Evolutionary conservation across 1,140 invertebrate species (phyloP).

Genomic region (Cyclargus thomasi): DNA sequence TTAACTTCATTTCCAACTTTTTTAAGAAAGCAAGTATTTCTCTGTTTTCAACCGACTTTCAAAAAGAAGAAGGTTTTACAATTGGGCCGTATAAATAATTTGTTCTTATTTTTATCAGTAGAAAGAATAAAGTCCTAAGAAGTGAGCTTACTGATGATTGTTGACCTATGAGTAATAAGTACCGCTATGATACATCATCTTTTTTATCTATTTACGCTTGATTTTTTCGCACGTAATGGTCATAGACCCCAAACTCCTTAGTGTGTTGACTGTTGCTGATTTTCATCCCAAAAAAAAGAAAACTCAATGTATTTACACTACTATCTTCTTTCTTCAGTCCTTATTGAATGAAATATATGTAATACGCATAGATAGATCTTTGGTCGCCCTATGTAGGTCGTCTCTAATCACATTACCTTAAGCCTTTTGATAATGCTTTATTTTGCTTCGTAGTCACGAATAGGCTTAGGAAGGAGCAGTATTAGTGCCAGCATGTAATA

Average conservation of each 20-base stretch:
- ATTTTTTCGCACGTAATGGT: not conserved
- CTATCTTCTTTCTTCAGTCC: too few species aligned
- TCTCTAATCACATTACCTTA: not conserved
- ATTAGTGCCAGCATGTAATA: not conserved
- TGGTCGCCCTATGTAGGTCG: not conserved
- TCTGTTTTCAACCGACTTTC: too few species aligned
- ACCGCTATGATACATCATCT: constrained; percentile 3
- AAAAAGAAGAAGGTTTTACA: too few species aligned
- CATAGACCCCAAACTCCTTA: not conserved
- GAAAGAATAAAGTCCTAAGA: too few species aligned
- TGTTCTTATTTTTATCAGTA: too few species aligned
- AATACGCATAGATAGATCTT: not conserved
- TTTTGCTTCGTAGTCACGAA: not conserved
- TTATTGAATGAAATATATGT: not conserved
- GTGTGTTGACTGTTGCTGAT: too few species aligned
- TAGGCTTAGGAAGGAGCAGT: not conserved
- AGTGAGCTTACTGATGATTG: too few species aligned
- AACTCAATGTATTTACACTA: too few species aligned
- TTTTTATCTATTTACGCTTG: not conserved
- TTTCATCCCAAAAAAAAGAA: too few species aligned
- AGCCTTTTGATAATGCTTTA: constrained; percentile 2
- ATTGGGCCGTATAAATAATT: too few species aligned
- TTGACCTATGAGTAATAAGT: not conserved
- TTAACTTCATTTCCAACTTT: too few species aligned
- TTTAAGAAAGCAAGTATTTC: too few species aligned